These are phyloP conservation scores for Chauna torquata DNA, from an alignment of 2,113 vertebrate species.

Conservation along the genomic window DNA sequence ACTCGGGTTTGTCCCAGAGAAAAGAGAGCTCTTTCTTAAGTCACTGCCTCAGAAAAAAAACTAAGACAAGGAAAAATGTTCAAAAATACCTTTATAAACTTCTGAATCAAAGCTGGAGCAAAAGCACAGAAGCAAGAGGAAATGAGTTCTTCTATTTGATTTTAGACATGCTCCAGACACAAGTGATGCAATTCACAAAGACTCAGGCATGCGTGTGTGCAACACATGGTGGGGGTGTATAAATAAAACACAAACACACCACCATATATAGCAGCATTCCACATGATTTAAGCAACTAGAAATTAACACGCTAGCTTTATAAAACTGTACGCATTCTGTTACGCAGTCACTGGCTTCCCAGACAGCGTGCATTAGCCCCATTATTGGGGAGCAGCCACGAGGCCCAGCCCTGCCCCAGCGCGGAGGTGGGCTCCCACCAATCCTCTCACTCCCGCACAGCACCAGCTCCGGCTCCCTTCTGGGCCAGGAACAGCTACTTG, in stretches of 20 bases:
- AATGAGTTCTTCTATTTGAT: accelerated
- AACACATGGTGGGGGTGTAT: accelerated
- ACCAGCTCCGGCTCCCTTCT: accelerated
- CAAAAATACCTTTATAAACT: neutral
- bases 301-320: neutral
- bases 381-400: neutral
- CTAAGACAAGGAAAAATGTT: neutral
- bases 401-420: neutral
- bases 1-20: neutral
- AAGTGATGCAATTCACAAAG: accelerated
- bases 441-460: accelerated
- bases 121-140: neutral
- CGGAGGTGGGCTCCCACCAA: accelerated
- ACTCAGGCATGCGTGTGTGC: accelerated
- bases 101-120: neutral
- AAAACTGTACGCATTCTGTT: neutral
- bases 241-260: neutral
- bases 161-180: neutral
- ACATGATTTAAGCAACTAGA: neutral
- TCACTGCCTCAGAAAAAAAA: neutral
- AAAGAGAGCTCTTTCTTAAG: neutral
- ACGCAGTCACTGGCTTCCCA: neutral
- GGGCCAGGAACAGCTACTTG: neutral
- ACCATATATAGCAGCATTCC: neutral
- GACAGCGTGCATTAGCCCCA: accelerated